Evolutionary conservation across 2,113 vertebrate genomes (phyloP), one percentile per base, ranked within the genome.

Genomic region (Urocynchramus pylzowi): DNA sequence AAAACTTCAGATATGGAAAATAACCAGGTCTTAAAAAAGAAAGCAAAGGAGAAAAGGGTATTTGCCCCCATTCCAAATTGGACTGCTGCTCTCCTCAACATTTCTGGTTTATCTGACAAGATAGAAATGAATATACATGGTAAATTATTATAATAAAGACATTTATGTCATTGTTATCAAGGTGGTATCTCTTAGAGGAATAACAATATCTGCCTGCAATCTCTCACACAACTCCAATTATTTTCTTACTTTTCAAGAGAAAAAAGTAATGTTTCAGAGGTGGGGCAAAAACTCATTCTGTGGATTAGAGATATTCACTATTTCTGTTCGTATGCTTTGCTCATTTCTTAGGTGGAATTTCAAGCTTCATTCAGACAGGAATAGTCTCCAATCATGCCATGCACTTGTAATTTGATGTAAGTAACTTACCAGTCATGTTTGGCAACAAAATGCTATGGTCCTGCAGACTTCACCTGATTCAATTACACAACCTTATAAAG

Each of bases 381-480:
- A 91, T 47, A 80, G 45, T 89, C 73, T 89, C 65, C 65, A 92
- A 19, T 92, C 65, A 42, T 37, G 53, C 92, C 79, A 93, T 68
- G 61, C 47, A 59, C 79, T 91, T 60, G 35, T 75, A 96, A 96
- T 97, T 96, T 78, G 90, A 78, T 89, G 57, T 73, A 93, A 97
- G 85, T 92, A 94, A 94, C 83, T 97, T 68, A 76, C 63, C 79
- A 80, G 57, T 33, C 69, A 31, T 95, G 63, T 97, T 96, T 94
- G 93, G 90, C 90, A 96, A 92, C 86, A 91, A 67, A 87, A 90
- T 63, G 39, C 94, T 65, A 21, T 52, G 35, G 86, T 97, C 74
- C 92, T 96, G 87, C 95, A 97, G 90, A 83, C 41, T 77, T 75
- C 53, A 94, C 59, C 70, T 96, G 91, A 97, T 97, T 97, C 79